Conservation (phyloP, 2,113 vertebrate genomes). For the Chitala chitala region DNA sequence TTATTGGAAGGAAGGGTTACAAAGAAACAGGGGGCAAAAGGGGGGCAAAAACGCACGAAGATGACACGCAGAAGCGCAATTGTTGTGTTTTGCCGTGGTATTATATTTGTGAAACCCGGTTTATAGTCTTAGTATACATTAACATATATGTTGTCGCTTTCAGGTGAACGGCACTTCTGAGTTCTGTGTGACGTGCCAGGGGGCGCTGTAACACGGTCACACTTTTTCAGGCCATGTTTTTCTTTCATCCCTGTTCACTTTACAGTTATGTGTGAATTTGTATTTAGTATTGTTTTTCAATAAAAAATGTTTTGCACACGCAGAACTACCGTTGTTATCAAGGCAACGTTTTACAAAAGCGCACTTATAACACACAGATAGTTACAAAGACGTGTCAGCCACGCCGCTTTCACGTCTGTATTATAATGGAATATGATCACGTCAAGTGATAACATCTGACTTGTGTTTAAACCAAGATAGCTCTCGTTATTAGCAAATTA, state of each 20-base stretch:
- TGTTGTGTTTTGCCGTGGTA: too few species aligned
- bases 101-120: neutral
- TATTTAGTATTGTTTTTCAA: neutral
- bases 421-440: too few species aligned
- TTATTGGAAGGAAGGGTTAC: too few species aligned
- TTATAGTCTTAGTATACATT: neutral
- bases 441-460: too few species aligned
- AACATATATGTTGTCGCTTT: neutral
- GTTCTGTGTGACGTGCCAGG: neutral
- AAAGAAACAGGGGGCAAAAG: too few species aligned
- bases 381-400: too few species aligned
- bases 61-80: too few species aligned
- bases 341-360: neutral
- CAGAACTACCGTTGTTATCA: neutral
- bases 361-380: neutral
- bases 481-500: too few species aligned
- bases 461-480: too few species aligned
- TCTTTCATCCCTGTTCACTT: neutral
- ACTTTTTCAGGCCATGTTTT: constrained; percentile 1
- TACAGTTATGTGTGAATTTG: neutral
- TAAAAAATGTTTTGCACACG: neutral
- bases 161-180: too few species aligned
- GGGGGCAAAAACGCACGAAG: too few species aligned
- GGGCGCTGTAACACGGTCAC: constrained; percentile 7
- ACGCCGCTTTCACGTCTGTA: too few species aligned